A percentile compares a stretch with the other conserved stretches of the same genome.
phyloP scores from a whole-genome alignment of 2,888 invertebrate genomes.

The Eulithis testata region DNA sequence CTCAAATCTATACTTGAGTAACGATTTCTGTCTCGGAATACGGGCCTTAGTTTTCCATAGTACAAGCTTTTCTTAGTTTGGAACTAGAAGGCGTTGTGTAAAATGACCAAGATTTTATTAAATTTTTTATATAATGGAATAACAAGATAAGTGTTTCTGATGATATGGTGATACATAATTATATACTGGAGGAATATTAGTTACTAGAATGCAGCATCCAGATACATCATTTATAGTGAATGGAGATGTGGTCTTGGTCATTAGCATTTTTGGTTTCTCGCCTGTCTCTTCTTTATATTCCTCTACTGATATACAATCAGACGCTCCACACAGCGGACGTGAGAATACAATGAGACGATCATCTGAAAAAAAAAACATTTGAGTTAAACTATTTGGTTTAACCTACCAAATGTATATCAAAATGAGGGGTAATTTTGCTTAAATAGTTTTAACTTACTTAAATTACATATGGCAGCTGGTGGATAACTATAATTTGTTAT shows the following conservation, averaged over 20 bases:
- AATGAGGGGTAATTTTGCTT: no score
- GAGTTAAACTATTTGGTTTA: no score
- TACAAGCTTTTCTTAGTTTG: no score
- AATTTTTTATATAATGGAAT: no score
- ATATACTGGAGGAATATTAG: conserved; percentile 53
- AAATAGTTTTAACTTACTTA: conserved; percentile 55
- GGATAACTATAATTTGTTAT: conserved; percentile 57
- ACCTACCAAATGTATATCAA: no score
- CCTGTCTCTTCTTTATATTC: conserved; percentile 48
- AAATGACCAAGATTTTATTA: no score
- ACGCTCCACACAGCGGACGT: conserved; percentile 50
- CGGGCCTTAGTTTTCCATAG: no score
- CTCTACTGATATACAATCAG: conserved; percentile 58
- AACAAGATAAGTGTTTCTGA: conserved; percentile 53
- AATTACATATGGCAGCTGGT: conserved; percentile 61
- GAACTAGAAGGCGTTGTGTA: no score
- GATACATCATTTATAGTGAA: conserved; percentile 64
- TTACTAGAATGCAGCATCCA: conserved; percentile 60
- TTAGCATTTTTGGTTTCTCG: conserved; percentile 50
- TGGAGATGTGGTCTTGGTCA: conserved; percentile 36
- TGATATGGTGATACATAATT: conserved; percentile 55
- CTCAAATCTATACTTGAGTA: no score
- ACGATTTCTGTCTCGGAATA: no score
- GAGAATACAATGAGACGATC: conserved; percentile 62
- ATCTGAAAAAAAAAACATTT: conserved; percentile 52